Evolutionary conservation across 2,113 vertebrate genomes (phyloP).

Genomic region (Maccullochella peelii): DNA sequence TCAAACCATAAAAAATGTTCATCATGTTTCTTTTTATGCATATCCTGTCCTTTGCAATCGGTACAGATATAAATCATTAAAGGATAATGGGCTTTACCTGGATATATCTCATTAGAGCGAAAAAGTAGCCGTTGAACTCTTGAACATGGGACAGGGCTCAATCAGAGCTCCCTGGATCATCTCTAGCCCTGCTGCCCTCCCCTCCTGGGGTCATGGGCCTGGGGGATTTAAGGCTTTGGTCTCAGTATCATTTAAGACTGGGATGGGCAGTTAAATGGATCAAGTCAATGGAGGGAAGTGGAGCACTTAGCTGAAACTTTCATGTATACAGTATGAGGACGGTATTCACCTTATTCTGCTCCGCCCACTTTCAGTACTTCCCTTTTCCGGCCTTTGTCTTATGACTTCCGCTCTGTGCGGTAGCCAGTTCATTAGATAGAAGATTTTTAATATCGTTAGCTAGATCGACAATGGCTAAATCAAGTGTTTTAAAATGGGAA

Average conservation of each 20-base stretch:
- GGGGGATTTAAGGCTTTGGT: constrained; percentile 78
- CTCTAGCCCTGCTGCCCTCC: constrained; percentile 8
- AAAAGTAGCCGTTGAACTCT: background rate
- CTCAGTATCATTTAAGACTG: constrained; percentile 78
- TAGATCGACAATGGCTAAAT: too few species aligned
- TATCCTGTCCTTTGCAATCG: background rate
- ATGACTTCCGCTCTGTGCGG: too few species aligned
- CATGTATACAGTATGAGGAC: constrained; percentile 58
- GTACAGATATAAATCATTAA: background rate
- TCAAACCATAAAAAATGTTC: background rate
- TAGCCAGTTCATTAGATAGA: too few species aligned
- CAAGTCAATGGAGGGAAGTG: constrained; percentile 70
- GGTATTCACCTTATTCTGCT: too few species aligned
- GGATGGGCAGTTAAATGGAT: constrained; percentile 79
- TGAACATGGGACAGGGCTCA: constrained; percentile 16
- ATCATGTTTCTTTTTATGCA: background rate
- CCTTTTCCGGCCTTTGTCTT: too few species aligned
- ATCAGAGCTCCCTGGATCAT: constrained; percentile 18
- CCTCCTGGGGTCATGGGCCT: constrained; percentile 30
- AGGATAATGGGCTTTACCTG: background rate
- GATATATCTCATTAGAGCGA: constrained; percentile 18
- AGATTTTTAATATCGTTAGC: too few species aligned
- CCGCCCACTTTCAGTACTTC: too few species aligned
- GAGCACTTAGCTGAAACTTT: constrained; percentile 71
- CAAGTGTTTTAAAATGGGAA: too few species aligned